phyloP scores from a whole-genome alignment of 2,113 vertebrate genomes.

The Ctenomys sociabilis region DNA sequence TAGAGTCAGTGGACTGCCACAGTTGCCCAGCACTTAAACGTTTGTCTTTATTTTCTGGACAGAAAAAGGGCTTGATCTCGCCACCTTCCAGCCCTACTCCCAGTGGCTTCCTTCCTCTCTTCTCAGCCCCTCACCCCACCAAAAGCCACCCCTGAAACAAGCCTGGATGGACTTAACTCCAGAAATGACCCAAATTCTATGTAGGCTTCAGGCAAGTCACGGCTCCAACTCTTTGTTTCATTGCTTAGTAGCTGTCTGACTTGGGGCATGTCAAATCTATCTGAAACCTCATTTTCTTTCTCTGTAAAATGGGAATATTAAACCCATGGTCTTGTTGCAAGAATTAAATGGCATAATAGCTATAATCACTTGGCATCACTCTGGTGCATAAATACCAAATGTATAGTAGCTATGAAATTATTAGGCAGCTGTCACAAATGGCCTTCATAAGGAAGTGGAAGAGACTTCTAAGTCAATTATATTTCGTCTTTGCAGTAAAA shows the following conservation, averaged over 20 bases:
- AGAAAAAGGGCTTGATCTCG: background rate
- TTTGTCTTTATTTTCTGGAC: conserved; percentile 20
- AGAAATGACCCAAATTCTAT: background rate
- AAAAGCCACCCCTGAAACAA: background rate
- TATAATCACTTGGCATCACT: background rate
- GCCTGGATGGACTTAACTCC: background rate
- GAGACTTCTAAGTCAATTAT: background rate
- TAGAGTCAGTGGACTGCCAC: background rate
- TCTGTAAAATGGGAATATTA: background rate
- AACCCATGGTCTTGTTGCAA: background rate
- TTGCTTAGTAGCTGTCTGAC: background rate
- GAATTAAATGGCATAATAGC: background rate
- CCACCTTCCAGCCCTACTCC: background rate
- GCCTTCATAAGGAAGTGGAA: conserved; percentile 24
- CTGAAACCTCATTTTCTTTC: background rate
- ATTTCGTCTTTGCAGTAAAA: conserved; percentile 32
- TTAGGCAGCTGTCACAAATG: background rate
- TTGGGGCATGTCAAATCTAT: conserved; percentile 16
- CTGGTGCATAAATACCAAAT: background rate
- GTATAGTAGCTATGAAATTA: background rate
- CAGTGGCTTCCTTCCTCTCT: background rate
- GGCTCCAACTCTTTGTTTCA: background rate
- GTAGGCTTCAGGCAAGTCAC: background rate
- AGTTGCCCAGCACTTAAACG: background rate
- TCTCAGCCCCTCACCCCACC: background rate